Evolutionary conservation across 1,140 invertebrate species (phyloP).

Genomic region (Pogonognathellus flavescens): DNA sequence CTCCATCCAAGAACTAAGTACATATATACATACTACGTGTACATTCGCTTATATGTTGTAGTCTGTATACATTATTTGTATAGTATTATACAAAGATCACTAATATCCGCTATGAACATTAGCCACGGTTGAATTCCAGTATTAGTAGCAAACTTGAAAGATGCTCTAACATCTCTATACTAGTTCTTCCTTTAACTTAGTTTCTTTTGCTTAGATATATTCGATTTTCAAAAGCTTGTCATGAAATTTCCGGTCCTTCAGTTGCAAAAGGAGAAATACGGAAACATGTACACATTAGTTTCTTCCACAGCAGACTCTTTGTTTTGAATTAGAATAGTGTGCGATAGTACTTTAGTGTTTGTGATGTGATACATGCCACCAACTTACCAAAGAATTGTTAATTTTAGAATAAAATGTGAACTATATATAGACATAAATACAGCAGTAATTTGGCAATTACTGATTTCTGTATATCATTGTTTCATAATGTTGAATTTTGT

Average conservation of each 20-base stretch:
- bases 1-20: not conserved
- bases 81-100: not conserved
- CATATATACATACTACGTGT: not conserved
- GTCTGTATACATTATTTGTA: too few relatives aligned
- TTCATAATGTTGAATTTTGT: too few relatives aligned
- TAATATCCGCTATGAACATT: not conserved
- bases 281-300: slow-evolving; percentile 13
- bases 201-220: not conserved
- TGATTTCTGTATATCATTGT: too few relatives aligned
- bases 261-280: slow-evolving; percentile 14
- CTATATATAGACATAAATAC: too few relatives aligned
- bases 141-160: not conserved
- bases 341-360: too few relatives aligned
- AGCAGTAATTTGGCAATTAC: too few relatives aligned
- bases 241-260: slow-evolving; percentile 36
- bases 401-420: too few relatives aligned
- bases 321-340: not conserved
- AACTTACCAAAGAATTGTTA: too few relatives aligned
- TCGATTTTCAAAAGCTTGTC: slow-evolving; percentile 14
- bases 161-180: not conserved
- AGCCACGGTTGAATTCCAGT: not conserved
- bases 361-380: too few relatives aligned
- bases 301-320: not conserved
- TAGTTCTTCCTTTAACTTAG: not conserved
- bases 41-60: too few relatives aligned